A percentile compares a stretch with the other conserved stretches of the same genome.
Evolutionary conservation across 1,140 invertebrate genomes (phyloP).

Genomic region (Cydia pomonella): DNA sequence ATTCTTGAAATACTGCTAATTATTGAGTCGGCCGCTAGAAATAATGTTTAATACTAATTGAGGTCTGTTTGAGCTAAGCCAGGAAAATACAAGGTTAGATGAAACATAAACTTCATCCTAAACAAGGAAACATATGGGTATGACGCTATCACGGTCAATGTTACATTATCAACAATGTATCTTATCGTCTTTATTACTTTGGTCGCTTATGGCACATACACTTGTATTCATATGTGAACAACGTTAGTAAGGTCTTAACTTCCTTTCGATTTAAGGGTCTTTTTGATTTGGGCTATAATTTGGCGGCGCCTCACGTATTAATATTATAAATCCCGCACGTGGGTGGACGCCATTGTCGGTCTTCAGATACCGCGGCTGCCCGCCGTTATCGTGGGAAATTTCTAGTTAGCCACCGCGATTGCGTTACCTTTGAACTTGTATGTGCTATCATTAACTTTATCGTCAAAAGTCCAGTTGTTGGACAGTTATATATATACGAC

Average conservation of each 20-base stretch:
- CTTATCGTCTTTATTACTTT: not conserved
- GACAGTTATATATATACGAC: slow-evolving; percentile 6
- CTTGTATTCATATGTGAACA: not conserved
- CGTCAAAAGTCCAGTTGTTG: not conserved
- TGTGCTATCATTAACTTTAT: not conserved
- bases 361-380: slow-evolving; percentile 52
- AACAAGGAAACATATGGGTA: slow-evolving; percentile 18
- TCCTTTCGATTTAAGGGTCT: not conserved
- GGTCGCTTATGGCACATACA: not conserved
- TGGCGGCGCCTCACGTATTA: slow-evolving; percentile 42
- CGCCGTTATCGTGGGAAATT: slow-evolving; percentile 46
- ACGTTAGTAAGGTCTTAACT: not conserved
- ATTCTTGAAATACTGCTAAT: not conserved
- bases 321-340: slow-evolving; percentile 56
- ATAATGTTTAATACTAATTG: not conserved
- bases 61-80: not conserved
- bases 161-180: slow-evolving; percentile 1
- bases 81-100: not conserved
- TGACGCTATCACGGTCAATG: slow-evolving; percentile 4
- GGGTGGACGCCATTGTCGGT: slow-evolving; percentile 54
- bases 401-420: slow-evolving; percentile 34
- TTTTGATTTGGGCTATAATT: slow-evolving; percentile 32
- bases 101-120: slow-evolving; percentile 1
- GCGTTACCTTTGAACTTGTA: slow-evolving; percentile 25
- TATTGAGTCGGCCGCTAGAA: not conserved